Evolutionary conservation across 2,797 vertebrate genomes (phyloP).

Genomic region (Cichlasoma orientale): DNA sequence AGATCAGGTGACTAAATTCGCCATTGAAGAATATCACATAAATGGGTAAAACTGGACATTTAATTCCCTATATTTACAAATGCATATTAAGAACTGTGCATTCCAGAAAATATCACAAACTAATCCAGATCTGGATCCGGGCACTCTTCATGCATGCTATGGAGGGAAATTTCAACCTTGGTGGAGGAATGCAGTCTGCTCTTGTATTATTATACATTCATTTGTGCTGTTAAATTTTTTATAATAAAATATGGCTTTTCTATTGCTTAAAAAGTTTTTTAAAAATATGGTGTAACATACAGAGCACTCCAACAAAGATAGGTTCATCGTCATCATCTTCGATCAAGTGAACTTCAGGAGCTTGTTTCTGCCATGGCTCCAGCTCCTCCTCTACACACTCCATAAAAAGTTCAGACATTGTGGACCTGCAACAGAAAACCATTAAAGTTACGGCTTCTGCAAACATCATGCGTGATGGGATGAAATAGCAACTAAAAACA

Average conservation of each 20-base stretch:
- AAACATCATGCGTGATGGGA: not conserved
- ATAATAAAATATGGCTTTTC: not conserved
- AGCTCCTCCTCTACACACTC: constrained; percentile 78
- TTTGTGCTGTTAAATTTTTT: not conserved
- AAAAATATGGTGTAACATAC: constrained; percentile 47
- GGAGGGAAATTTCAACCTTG: not conserved
- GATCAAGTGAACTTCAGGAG: constrained; percentile 60
- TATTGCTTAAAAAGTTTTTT: not conserved
- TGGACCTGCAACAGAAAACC: constrained; percentile 53
- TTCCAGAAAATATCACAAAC: not conserved
- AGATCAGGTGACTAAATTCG: too few species aligned
- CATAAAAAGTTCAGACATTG: constrained; percentile 78
- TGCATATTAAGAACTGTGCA: not conserved
- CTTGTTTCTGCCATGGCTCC: constrained; percentile 76
- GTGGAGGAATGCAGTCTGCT: not conserved
- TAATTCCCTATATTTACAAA: not conserved
- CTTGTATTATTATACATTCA: not conserved
- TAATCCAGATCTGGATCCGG: not conserved
- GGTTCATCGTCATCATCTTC: constrained; percentile 87
- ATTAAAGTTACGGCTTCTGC: not conserved
- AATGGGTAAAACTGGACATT: not conserved
- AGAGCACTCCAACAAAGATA: constrained; percentile 85
- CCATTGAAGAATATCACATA: not conserved
- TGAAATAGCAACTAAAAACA: not conserved
- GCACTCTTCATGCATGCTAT: not conserved